Evolutionary conservation across 2,797 vertebrate genomes (phyloP).

Genomic region (Bradypus variegatus): DNA sequence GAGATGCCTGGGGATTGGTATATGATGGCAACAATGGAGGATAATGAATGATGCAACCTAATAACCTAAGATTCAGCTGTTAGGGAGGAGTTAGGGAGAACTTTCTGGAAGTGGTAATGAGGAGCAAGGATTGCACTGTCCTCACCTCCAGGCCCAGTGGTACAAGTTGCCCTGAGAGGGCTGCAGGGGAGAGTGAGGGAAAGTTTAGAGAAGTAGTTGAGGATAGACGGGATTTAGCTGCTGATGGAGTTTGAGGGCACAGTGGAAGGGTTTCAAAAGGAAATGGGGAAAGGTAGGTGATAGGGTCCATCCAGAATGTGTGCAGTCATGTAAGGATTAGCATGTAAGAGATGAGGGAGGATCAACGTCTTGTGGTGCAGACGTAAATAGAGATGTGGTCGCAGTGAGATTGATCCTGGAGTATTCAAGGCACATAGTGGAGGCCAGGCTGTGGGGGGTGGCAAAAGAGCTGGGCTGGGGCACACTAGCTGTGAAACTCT

Average conservation of each 20-base stretch:
- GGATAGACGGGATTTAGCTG: neutral
- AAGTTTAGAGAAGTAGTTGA: neutral
- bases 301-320: neutral
- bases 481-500: neutral
- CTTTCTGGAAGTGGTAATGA: neutral
- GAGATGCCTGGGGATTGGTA: neutral
- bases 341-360: neutral
- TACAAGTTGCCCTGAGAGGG: neutral
- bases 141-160: neutral
- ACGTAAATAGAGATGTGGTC: neutral
- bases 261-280: neutral
- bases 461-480: neutral
- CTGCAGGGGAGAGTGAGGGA: neutral
- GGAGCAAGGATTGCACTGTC: neutral
- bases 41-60: neutral
- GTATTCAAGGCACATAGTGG: neutral
- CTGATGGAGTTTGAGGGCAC: neutral
- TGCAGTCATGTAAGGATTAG: too few species aligned
- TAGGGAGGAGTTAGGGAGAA: neutral
- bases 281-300: neutral
- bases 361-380: neutral
- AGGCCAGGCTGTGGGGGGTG: neutral
- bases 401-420: neutral
- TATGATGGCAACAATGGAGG: neutral
- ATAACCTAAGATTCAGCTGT: neutral